Conservation (phyloP, 2,888 invertebrate genomes). For the Agrochola circellaris region DNA sequence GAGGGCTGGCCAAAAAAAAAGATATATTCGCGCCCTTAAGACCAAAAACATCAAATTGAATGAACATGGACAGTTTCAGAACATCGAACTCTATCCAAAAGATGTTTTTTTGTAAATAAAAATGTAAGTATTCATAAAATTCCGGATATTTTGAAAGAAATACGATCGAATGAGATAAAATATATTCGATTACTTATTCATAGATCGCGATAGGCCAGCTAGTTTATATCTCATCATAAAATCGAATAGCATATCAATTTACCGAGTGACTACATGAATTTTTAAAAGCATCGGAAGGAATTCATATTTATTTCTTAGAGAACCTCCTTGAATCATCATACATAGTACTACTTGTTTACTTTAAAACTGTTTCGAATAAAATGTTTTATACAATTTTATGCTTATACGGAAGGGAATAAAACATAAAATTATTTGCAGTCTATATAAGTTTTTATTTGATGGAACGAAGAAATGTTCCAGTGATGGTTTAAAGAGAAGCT, state of each 20-base stretch:
- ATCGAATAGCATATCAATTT: conserved; percentile 53
- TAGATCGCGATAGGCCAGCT: conserved; percentile 57
- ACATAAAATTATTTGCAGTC: conserved; percentile 5
- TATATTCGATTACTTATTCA: conserved; percentile 62
- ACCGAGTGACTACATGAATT: conserved; percentile 48
- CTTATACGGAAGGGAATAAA: not conserved
- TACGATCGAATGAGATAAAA: conserved; percentile 52
- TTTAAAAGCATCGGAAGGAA: conserved; percentile 24
- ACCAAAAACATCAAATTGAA: conserved; percentile 10
- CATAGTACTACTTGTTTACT: not conserved
- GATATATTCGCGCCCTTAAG: too few species aligned
- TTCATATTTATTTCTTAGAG: conserved; percentile 19
- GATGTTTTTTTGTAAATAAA: conserved; percentile 46
- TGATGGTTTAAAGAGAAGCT: not conserved
- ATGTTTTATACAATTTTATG: not conserved
- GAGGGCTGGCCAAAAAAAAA: too few species aligned
- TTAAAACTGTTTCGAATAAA: not conserved
- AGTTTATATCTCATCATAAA: conserved; percentile 60
- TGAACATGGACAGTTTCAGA: conserved; percentile 10
- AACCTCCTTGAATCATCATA: not conserved
- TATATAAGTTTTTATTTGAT: not conserved
- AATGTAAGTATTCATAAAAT: conserved; percentile 52
- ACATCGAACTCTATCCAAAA: conserved; percentile 27
- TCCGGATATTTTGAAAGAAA: conserved; percentile 45
- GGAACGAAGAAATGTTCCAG: not conserved